Evolutionary conservation across 2,113 vertebrate species (phyloP).

Genomic region (Casuarius casuarius): DNA sequence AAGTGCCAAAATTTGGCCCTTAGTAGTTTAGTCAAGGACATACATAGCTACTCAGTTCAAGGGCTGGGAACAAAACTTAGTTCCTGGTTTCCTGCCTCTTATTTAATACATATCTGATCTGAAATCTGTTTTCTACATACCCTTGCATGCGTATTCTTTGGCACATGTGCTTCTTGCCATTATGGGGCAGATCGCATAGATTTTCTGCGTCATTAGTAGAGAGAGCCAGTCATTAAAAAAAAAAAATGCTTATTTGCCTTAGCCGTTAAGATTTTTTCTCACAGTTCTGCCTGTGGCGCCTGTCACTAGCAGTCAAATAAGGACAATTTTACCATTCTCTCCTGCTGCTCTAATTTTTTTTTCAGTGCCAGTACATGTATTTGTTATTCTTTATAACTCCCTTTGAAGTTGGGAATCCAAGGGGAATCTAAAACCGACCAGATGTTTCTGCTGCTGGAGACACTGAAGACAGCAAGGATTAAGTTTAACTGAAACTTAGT

Average conservation of each 20-base stretch:
- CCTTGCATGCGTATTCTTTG: conserved; percentile 25
- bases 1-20: neutral
- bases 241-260: conserved; percentile 70
- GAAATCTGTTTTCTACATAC: conserved; percentile 49
- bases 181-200: conserved; percentile 56
- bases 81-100: conserved; percentile 49
- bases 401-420: conserved; percentile 89
- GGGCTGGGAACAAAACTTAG: conserved; percentile 34
- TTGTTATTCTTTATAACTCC: conserved; percentile 87
- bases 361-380: conserved; percentile 83
- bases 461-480: conserved; percentile 76
- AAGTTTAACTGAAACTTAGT: conserved; percentile 81
- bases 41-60: neutral
- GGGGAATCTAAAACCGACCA: conserved; percentile 86
- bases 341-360: conserved; percentile 82
- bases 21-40: neutral
- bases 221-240: conserved; percentile 60
- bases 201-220: conserved; percentile 60
- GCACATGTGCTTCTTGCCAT: conserved; percentile 33
- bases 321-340: conserved; percentile 86
- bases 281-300: conserved; percentile 78
- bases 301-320: conserved; percentile 87
- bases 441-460: conserved; percentile 85
- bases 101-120: conserved; percentile 38
- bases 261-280: conserved; percentile 73